Base-by-base conservation (phyloP, 2,797 vertebrate species). In the Pipistrellus kuhlii region DNA sequence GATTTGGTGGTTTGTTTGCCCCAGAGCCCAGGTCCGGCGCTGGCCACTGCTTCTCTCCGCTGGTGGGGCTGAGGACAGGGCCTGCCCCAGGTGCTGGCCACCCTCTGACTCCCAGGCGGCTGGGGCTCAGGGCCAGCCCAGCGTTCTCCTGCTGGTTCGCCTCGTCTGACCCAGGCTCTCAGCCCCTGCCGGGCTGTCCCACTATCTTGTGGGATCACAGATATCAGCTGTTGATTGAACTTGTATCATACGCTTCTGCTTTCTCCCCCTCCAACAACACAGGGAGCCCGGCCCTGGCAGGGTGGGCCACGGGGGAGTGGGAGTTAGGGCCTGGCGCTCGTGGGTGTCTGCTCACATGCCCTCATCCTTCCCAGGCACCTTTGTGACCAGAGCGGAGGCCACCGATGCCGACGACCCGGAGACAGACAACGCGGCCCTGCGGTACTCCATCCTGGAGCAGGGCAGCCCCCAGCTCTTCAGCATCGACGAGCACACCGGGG, bases 401-500 rank as follows among this genome's bases (percentile, higher is more conserved):
- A 98, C 98, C 0, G 99, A 99, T 0, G 98, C 98, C 0, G 99
- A 99, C 0, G 99, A 99, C 97, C 99, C 99, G 0, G 98, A 98
- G 93, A 99, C 99, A 0, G 99, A 99, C 64, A 99, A 99, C 0
- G 99, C 99, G 0, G 97, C 62, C 0, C 98, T 99, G 89, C 98
- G 98, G 71, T 99, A 98, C 97, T 99, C 99, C 78, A 99, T 99
- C 97, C 95, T 98, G 53, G 96, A 95, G 27, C 99, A 99, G 97
- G 99, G 99, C 0, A 93, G 98, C 6, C 98, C 98, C 0, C 98
- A 96, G 0, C 98, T 99, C 98, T 99, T 99, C 97, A 98, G 98
- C 73, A 99, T 99, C 80, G 98, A 99, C 0, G 98, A 98, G 62
- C 90, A 97, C 91, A 99, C 99, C 0, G 99, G 99, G 13, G 98